phyloP scores from a whole-genome alignment of 2,797 vertebrate species.

The Pangasius krempfi region DNA sequence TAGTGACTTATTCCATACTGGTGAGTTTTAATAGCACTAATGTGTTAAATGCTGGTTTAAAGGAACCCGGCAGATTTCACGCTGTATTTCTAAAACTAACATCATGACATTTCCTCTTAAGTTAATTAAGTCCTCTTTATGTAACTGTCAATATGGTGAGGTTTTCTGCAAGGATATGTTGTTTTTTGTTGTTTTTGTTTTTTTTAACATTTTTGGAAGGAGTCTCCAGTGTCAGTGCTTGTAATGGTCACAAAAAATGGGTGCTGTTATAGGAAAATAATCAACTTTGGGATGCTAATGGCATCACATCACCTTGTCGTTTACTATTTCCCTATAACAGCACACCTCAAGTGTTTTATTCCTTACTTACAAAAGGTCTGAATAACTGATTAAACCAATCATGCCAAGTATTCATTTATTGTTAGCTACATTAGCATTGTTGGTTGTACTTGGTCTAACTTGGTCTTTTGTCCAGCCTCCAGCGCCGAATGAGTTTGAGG shows the following conservation, averaged over 20 bases:
- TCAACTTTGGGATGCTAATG: not conserved
- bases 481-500: conserved; percentile 64
- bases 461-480: conserved; percentile 65
- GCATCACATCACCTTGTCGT: not conserved
- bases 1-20: conserved; percentile 69
- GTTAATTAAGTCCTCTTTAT: not conserved
- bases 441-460: not conserved
- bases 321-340: not conserved
- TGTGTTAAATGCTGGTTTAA: not conserved
- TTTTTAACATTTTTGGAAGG: not conserved
- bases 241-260: not conserved
- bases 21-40: conserved; percentile 51
- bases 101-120: not conserved
- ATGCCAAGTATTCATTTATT: no score
- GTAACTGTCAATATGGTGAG: not conserved
- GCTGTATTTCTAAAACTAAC: not conserved
- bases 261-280: not conserved
- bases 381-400: not conserved
- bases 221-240: not conserved
- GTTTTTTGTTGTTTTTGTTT: no score
- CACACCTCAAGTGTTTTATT: not conserved
- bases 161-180: not conserved
- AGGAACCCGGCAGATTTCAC: not conserved
- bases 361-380: not conserved
- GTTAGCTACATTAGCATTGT: not conserved